A percentile compares a stretch with the other conserved stretches of the same genome.
Evolutionary conservation across 2,888 invertebrate species (phyloP).

Genomic region (Agriotes lineatus): DNA sequence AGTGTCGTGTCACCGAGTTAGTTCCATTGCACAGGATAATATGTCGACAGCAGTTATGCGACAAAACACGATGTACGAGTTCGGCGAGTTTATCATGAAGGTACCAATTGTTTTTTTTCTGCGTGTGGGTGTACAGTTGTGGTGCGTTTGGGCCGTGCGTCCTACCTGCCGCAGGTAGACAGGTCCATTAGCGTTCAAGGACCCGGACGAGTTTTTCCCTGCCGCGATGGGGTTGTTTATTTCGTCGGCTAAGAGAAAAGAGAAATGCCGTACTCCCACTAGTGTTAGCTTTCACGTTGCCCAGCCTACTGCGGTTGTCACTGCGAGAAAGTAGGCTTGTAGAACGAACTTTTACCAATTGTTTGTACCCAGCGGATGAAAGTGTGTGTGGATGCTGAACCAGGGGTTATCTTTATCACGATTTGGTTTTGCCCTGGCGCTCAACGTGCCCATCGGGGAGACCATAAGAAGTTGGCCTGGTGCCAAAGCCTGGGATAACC

Average conservation of each 20-base stretch:
- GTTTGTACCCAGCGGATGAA: constrained; percentile 55
- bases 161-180: constrained; percentile 48
- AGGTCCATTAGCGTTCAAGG: constrained; percentile 51
- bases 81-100: constrained; percentile 81
- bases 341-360: constrained; percentile 65
- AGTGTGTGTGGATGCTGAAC: constrained; percentile 49
- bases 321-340: constrained; percentile 65
- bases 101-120: constrained; percentile 64
- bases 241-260: constrained; percentile 52
- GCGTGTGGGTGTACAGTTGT: constrained; percentile 37
- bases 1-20: constrained; percentile 39
- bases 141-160: constrained; percentile 34
- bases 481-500: no score
- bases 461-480: no score
- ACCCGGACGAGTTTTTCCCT: constrained; percentile 35
- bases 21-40: constrained; percentile 32
- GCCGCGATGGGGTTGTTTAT: constrained; percentile 39
- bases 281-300: constrained; percentile 57
- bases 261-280: constrained; percentile 59
- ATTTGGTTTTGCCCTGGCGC: not conserved
- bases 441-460: no score
- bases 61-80: constrained; percentile 80
- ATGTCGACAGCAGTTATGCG: constrained; percentile 87
- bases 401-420: constrained; percentile 14
- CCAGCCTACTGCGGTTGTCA: constrained; percentile 56